Conservation (phyloP, 2,888 invertebrate species). For the Melanotus villosus region DNA sequence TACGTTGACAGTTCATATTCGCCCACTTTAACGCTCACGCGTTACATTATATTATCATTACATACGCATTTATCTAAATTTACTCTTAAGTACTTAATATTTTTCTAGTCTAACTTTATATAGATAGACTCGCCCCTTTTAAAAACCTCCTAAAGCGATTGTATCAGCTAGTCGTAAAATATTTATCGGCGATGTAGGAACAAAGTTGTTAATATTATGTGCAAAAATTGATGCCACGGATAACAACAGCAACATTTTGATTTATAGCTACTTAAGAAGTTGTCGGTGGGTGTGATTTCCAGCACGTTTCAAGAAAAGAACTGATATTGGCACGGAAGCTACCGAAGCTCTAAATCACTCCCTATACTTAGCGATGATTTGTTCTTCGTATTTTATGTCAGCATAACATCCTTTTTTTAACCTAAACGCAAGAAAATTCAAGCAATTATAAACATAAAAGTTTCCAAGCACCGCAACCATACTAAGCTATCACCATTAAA, state of each 20-base stretch:
- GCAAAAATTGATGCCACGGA: conserved; percentile 33
- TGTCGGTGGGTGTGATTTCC: conserved; percentile 35
- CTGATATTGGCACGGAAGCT: conserved; percentile 38
- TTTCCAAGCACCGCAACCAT: too few relatives aligned
- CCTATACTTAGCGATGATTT: conserved; percentile 8
- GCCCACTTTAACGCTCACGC: conserved; percentile 11
- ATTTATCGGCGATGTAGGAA: conserved; percentile 26
- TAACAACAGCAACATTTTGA: conserved; percentile 21
- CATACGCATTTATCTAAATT: neutral
- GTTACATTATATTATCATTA: conserved; percentile 12
- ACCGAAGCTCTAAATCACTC: conserved; percentile 32
- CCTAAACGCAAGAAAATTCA: neutral
- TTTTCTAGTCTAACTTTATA: neutral
- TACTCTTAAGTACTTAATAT: neutral
- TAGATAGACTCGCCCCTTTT: too few relatives aligned
- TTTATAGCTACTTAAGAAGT: conserved; percentile 31
- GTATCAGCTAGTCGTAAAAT: conserved; percentile 15
- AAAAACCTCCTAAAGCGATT: neutral
- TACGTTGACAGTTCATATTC: conserved; percentile 11
- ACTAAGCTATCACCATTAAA: conserved; percentile 20
- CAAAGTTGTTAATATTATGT: conserved; percentile 37
- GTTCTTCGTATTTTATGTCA: conserved; percentile 13
- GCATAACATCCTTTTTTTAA: neutral
- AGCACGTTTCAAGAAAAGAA: conserved; percentile 31
- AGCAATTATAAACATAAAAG: too few relatives aligned